Base-by-base conservation (phyloP, 2,113 vertebrate species). In the Gymnogyps californianus region DNA sequence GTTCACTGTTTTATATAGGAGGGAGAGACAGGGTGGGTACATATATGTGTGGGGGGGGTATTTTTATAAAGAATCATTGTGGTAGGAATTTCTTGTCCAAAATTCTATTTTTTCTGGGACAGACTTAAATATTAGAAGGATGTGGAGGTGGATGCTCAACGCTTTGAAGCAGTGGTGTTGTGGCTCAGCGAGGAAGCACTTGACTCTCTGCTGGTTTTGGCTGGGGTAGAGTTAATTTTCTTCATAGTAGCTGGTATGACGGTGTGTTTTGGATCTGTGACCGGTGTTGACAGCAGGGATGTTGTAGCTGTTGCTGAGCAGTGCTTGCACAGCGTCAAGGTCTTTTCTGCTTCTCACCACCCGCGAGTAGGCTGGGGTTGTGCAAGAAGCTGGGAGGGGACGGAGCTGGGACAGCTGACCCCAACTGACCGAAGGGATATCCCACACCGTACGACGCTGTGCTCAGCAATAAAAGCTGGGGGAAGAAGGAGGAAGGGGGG, bases 361-460 rank as follows among this genome's bases (percentile, higher is more conserved):
- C 25, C 16, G n/a, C 0, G 1, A 54, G 40, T 6, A 19, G 49
- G 22, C 44, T 55, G 49, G 55, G 52, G 36, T 54, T n/a, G 42
- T 29, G 31, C 65, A 13, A 17, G 65, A 51, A 61, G n/a, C 80
- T 44, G 64, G 49, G 58, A 84, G 44, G 47, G 67, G n/a, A 5
- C 3, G 1, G 8, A 9, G 52, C 57, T 32, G 49, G 42, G n/a
- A 51, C 31, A 16, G 5, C 31, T 32, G 64, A 49, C 47, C 19
- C 55, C 19, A 9, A 0, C 62, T 31, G 42, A 47, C 20, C 59
- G 7, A 19, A 12, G n/a, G 32, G n/a, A 4, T 61, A 16, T 31
- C 51, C 51, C 61, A 28, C 6, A 5, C 11, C 0, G 0, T 2
- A 5, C 13, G n/a, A 14, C 0, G 1, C 18, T 0, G 1, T 3